phyloP scores from a whole-genome alignment of 2,888 invertebrate genomes.

The Congeria kusceri region DNA sequence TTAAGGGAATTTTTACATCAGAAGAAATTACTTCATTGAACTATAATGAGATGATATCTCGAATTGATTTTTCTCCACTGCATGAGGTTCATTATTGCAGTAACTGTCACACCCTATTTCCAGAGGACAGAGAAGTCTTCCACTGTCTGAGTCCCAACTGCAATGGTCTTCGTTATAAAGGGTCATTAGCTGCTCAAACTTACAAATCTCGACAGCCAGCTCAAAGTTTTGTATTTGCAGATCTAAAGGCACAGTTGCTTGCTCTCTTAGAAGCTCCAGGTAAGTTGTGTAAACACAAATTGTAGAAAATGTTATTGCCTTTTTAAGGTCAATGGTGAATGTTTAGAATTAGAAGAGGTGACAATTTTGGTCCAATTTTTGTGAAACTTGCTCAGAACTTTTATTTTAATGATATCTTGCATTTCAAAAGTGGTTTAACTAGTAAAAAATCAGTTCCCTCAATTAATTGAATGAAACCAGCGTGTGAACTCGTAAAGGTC shows the following conservation, averaged over 20 bases:
- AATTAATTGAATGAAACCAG: no score
- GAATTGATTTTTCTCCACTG: background rate
- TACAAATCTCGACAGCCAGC: conserved; percentile 2
- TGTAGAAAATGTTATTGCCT: no score
- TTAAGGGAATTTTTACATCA: background rate
- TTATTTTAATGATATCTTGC: no score
- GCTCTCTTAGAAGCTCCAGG: conserved; percentile 18
- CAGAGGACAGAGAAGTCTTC: conserved; percentile 13
- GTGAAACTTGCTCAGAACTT: no score
- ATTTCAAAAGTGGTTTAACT: no score
- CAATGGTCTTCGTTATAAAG: conserved; percentile 24
- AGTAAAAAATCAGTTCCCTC: no score
- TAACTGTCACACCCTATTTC: conserved; percentile 2
- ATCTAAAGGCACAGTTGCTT: conserved; percentile 6
- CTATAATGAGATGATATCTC: background rate
- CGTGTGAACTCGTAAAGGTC: no score
- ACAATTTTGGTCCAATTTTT: no score
- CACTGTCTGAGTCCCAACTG: conserved; percentile 15
- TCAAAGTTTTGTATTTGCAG: conserved; percentile 27
- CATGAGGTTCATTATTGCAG: conserved; percentile 11
- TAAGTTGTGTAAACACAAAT: no score
- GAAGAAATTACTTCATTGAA: conserved; percentile 1
- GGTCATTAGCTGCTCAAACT: conserved; percentile 10
- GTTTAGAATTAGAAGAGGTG: no score
- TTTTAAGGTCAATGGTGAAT: no score